Evolutionary conservation across 2,888 invertebrate genomes (phyloP), one percentile per base, ranked within the genome.

Genomic region (Achlya flavicornis): DNA sequence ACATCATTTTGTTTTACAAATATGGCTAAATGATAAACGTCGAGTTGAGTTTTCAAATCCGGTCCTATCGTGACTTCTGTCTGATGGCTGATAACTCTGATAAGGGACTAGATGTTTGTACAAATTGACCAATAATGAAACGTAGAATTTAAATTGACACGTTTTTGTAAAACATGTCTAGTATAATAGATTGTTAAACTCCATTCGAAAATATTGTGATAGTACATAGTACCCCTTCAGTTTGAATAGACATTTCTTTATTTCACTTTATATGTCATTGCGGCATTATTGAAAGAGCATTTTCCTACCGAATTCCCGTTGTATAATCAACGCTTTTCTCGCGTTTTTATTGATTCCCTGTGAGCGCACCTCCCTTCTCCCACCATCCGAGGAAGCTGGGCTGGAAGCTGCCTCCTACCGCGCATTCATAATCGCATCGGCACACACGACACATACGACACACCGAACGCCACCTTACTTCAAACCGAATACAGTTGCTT

Each of bases 381-480:
- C 83, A 73, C 81, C 83, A 60, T 78, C 80, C 75, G 78, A 87
- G 88, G 88, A 90, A 91, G 89, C 89, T 86, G 91, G 88, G 87
- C 78, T 88, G 91, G 91, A 86, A 89, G 90, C 91, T 88, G 85
- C 91, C 93, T 92, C 92, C 93, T 92, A 92, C 93, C 88, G 90
- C 91, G 92, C 92, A 92, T 93, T 93, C 93, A 93, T 93, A 92
- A 93, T 92, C 91, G 88, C 88, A 93, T 92, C 91, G 92, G 86
- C 91, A 92, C 86, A 91, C 86, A 85, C 85, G 86, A 84, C 83
- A 80, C 79, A 76, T 72, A 65, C 74, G 66, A 69, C 80, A 78
- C 68, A 70, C 79, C 74, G 86, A 89, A 91, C 73, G 75, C 82
- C 70, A 81, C 88, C 90, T 84, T 91, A 88, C 80, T 72, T 64